A percentile compares a stretch with the other conserved stretches of the same genome.
Evolutionary conservation across 2,113 vertebrate genomes (phyloP).

Genomic region (Onychostoma macrolepis): DNA sequence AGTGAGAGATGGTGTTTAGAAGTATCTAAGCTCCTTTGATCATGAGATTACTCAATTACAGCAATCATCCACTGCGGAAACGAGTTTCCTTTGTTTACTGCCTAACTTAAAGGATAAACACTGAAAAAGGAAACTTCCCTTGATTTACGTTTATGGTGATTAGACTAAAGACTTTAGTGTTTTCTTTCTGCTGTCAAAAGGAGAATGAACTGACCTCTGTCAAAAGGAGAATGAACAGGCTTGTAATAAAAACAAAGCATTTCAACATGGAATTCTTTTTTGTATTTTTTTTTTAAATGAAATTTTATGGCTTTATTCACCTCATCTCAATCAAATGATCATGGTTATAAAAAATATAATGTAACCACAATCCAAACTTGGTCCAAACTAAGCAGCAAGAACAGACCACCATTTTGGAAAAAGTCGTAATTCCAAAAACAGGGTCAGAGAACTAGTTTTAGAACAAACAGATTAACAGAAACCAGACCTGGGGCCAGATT

Average conservation of each 20-base stretch:
- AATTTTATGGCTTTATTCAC: neutral
- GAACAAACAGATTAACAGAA: neutral
- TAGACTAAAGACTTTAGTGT: neutral
- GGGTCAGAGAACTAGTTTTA: neutral
- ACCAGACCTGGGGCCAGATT: neutral
- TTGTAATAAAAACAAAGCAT: neutral
- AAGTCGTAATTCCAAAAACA: neutral
- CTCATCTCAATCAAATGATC: neutral
- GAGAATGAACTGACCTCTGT: neutral
- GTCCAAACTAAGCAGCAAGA: neutral
- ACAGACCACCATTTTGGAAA: neutral
- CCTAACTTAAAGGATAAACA: neutral
- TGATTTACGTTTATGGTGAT: neutral
- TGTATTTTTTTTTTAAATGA: neutral
- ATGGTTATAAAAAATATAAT: neutral
- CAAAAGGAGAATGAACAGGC: neutral
- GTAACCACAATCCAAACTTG: neutral
- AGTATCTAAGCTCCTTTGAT: neutral
- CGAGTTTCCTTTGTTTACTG: conserved; percentile 22
- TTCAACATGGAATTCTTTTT: neutral
- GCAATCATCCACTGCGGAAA: neutral
- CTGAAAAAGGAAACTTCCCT: neutral
- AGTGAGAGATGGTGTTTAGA: neutral
- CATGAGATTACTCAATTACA: neutral
- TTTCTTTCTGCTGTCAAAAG: neutral